phyloP scores from a whole-genome alignment of 2,797 vertebrate genomes.

The Notolepis coatsorum region DNA sequence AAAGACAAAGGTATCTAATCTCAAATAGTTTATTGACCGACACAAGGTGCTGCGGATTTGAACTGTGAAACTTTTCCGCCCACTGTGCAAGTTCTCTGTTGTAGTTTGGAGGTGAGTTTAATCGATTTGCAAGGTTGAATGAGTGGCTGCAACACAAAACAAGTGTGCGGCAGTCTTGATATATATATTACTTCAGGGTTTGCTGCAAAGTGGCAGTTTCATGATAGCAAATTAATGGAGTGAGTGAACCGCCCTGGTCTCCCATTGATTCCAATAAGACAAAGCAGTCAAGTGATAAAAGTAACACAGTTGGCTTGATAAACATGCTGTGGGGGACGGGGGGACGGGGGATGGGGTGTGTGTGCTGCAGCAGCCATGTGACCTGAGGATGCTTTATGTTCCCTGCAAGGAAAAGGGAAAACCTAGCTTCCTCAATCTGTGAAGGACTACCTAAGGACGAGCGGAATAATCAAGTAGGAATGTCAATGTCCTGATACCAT shows the following conservation, averaged over 20 bases:
- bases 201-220: slow-evolving; percentile 57
- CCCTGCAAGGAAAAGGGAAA: slow-evolving; percentile 25
- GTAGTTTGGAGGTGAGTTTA: slow-evolving; percentile 10
- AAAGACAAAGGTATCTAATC: slow-evolving; percentile 53
- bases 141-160: slow-evolving; percentile 50
- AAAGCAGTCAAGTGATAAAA: slow-evolving; percentile 69
- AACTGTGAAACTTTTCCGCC: slow-evolving; percentile 48
- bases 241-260: slow-evolving; percentile 67
- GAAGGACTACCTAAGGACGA: too few species aligned
- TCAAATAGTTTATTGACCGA: slow-evolving; percentile 73
- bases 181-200: slow-evolving; percentile 56
- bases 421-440: too few species aligned
- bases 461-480: too few species aligned
- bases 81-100: slow-evolving; percentile 32
- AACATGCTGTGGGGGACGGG: slow-evolving; percentile 54
- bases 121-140: slow-evolving; percentile 56
- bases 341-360: slow-evolving; percentile 52
- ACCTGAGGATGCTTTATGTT: slow-evolving; percentile 38
- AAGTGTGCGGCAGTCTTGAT: slow-evolving; percentile 38
- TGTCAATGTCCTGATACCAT: too few species aligned
- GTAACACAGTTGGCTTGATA: slow-evolving; percentile 67
- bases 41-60: slow-evolving; percentile 48
- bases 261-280: slow-evolving; percentile 82
- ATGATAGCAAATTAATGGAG: slow-evolving; percentile 77
- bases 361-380: slow-evolving; percentile 39